phyloP scores from a whole-genome alignment of 2,797 vertebrate genomes.

The Tokudaia tokunoshimensis region DNA sequence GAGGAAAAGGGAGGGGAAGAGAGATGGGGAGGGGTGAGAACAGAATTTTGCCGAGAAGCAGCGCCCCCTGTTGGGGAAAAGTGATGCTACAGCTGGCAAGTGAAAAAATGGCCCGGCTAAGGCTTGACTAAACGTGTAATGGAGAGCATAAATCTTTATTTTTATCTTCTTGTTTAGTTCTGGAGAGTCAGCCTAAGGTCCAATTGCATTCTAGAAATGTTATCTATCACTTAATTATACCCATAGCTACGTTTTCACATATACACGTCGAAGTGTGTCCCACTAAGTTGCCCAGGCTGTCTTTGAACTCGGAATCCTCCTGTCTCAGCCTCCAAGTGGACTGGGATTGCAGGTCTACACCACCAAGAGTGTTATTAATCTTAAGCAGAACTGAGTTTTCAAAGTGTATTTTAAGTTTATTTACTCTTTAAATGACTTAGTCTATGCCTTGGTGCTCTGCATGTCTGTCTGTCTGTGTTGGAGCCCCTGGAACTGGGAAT shows the following conservation, averaged over 20 bases:
- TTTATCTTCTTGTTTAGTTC: background rate
- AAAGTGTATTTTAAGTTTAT: background rate
- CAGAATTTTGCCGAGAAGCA: conserved; percentile 36
- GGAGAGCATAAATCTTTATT: background rate
- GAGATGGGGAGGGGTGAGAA: background rate
- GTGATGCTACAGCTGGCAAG: background rate
- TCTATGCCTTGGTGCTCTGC: background rate
- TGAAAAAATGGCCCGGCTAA: background rate
- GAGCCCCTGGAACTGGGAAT: background rate
- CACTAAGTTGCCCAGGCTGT: background rate
- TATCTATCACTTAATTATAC: background rate
- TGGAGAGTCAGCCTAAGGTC: background rate
- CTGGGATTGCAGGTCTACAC: background rate
- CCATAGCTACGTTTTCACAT: background rate
- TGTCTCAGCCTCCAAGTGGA: background rate
- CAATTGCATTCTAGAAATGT: background rate
- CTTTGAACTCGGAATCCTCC: background rate
- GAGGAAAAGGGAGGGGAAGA: background rate
- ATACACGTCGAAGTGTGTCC: background rate
- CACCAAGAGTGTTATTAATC: background rate
- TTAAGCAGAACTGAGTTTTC: conserved; percentile 40
- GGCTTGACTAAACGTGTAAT: background rate
- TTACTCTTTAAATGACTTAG: background rate
- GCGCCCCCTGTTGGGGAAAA: conserved; percentile 80
- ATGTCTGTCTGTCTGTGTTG: background rate